A percentile compares a stretch with the other conserved stretches of the same genome.
Conservation (phyloP, 2,113 vertebrate genomes). For the Phyllostomus hastatus region DNA sequence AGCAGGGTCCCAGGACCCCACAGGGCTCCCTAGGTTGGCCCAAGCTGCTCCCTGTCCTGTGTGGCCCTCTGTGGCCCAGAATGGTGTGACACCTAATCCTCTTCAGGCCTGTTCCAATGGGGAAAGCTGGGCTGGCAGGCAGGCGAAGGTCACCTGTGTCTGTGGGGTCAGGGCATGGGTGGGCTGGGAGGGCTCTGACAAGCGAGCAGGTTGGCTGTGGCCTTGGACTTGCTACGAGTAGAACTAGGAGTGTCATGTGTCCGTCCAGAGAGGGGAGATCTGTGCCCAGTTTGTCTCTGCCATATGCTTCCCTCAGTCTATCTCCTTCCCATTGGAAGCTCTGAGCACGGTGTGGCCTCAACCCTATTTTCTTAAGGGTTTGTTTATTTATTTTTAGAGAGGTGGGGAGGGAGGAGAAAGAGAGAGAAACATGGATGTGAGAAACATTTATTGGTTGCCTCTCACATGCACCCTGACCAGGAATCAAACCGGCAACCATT, state of each 20-base stretch:
- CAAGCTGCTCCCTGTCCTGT: background rate
- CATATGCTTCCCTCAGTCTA: no score
- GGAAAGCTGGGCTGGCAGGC: background rate
- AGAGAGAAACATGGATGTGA: no score
- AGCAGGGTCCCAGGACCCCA: background rate
- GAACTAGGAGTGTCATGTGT: background rate
- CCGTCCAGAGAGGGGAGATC: background rate
- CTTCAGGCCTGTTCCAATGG: background rate
- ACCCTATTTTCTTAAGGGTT: background rate
- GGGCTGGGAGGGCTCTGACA: background rate
- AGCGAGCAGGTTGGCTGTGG: background rate
- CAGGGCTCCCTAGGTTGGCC: background rate
- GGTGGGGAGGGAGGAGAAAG: no score
- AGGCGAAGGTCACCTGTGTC: background rate
- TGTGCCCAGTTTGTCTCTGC: background rate
- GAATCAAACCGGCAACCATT: no score
- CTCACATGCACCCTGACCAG: no score
- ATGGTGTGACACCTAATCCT: background rate
- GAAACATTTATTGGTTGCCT: no score
- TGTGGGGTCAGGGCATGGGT: no score
- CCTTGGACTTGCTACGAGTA: background rate
- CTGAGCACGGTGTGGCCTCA: background rate
- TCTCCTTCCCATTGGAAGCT: background rate
- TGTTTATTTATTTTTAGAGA: no score
- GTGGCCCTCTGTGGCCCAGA: background rate